Evolutionary conservation across 1,140 invertebrate genomes (phyloP).

Genomic region (Panonychus citri): DNA sequence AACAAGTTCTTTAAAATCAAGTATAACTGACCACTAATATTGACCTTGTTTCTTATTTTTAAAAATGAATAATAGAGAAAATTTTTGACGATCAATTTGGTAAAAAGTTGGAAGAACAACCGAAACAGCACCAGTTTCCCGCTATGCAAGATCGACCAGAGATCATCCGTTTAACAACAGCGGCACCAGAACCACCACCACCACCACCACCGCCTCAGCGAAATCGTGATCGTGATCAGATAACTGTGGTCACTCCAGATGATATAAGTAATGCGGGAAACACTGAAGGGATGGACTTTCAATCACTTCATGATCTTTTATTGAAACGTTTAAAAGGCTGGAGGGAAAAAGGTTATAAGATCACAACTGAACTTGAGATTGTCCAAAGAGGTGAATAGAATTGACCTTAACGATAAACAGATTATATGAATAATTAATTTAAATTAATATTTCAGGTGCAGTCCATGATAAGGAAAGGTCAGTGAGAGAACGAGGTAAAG

Average conservation of each 20-base stretch:
- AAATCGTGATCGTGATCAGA: background rate
- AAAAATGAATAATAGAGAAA: background rate
- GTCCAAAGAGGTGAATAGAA: slow-evolving; percentile 3
- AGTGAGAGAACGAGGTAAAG: background rate
- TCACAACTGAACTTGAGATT: slow-evolving; percentile 13
- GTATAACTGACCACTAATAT: background rate
- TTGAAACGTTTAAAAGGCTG: slow-evolving; percentile 12
- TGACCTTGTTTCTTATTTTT: too few species aligned
- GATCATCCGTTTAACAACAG: background rate
- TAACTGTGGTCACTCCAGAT: background rate
- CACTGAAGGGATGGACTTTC: background rate
- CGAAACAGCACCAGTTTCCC: background rate
- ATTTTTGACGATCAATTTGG: background rate
- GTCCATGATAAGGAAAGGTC: background rate
- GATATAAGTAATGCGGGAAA: background rate
- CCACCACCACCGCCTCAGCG: background rate
- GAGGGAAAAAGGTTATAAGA: slow-evolving; percentile 15
- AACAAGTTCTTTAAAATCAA: background rate
- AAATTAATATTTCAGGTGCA: background rate
- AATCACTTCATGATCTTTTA: background rate
- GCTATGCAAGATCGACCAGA: background rate
- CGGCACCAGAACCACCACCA: background rate
- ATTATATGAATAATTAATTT: too few species aligned
- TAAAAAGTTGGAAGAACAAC: background rate
- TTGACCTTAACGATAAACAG: background rate